Base-by-base conservation (phyloP, 2,797 vertebrate species). In the Astyanax mexicanus region DNA sequence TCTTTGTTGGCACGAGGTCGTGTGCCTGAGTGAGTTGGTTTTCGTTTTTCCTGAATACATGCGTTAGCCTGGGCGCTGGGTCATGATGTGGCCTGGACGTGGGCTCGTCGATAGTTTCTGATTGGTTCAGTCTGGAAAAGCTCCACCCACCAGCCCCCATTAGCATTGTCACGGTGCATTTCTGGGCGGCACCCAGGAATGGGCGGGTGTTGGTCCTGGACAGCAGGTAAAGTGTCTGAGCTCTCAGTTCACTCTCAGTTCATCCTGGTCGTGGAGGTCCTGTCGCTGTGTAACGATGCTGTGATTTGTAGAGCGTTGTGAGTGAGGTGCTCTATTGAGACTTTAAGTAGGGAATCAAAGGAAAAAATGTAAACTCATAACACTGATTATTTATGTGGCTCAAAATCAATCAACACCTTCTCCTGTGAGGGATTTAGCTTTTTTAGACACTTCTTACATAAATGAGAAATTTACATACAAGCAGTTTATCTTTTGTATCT, bases 1-100 rank as follows among this genome's bases (percentile, higher is more conserved):
- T 76, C 70, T 86, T 80, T 73, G 57, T 84, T 80, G 76, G 81
- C 75, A 87, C 75, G 74, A 72, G 65, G 51, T 69, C 32, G n/a
- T 19, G 35, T 60, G 70, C 74, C 77, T 52, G 68, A 71, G 42
- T 69, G 45, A 55, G 61, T 69, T 54, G 64, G 54, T 74, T n/a
- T n/a, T 38, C 27, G 51, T 29, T 68, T 71, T 38, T 77, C 55
- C 65, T 79, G 70, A 72, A 76, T 55, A 77, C 45, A 58, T 49
- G 64, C 17, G 1, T 55, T 45, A 60, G 54, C 69, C 42, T 60
- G 42, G 27, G 64, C 47, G 44, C 64, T 27, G 70, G 74, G 44
- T 45, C 70, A 55, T 74, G 49, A 23, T 32, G 47, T 37, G 51
- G 51, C 51, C 61, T 7, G 37, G 21, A 27, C 37, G n/a, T n/a